phyloP scores from a whole-genome alignment of 2,113 vertebrate species.

The Herpetotheres cachinnans region DNA sequence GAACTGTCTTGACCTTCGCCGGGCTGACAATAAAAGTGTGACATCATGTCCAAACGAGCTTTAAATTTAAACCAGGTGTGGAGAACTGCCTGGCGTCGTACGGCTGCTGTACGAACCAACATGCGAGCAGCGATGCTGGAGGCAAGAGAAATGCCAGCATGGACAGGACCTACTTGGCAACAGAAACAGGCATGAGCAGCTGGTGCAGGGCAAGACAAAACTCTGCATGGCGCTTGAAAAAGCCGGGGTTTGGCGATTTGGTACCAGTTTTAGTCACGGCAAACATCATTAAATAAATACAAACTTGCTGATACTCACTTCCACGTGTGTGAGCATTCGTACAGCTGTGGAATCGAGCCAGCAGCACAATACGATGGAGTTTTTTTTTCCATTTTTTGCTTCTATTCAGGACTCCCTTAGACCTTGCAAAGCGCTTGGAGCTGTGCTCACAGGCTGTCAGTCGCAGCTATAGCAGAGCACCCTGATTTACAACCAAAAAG shows the following conservation, averaged over 20 bases:
- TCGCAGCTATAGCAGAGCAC: background rate
- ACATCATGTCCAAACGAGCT: conserved; percentile 78
- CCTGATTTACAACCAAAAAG: background rate
- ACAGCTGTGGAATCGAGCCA: background rate
- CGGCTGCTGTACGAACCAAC: conserved; percentile 61
- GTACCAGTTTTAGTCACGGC: background rate
- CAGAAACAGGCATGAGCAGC: background rate
- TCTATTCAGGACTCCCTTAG: background rate
- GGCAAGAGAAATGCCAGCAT: background rate
- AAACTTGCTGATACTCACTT: background rate
- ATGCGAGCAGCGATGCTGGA: conserved; percentile 10
- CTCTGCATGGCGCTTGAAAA: background rate
- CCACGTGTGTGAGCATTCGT: background rate
- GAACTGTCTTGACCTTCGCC: conserved; percentile 72
- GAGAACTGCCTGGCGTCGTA: conserved; percentile 60
- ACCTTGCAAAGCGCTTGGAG: background rate
- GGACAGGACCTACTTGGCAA: background rate
- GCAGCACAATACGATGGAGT: background rate
- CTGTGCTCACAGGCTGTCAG: background rate
- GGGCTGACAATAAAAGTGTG: conserved; percentile 76
- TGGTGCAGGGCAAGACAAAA: conserved; percentile 5
- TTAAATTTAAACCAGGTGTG: conserved; percentile 77
- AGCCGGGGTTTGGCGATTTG: background rate
- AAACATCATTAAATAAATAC: background rate
- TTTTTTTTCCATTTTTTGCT: background rate